Evolutionary conservation across 2,113 vertebrate species (phyloP), one percentile per base, ranked within the genome.

Genomic region (Ophthalmotilapia sp.): DNA sequence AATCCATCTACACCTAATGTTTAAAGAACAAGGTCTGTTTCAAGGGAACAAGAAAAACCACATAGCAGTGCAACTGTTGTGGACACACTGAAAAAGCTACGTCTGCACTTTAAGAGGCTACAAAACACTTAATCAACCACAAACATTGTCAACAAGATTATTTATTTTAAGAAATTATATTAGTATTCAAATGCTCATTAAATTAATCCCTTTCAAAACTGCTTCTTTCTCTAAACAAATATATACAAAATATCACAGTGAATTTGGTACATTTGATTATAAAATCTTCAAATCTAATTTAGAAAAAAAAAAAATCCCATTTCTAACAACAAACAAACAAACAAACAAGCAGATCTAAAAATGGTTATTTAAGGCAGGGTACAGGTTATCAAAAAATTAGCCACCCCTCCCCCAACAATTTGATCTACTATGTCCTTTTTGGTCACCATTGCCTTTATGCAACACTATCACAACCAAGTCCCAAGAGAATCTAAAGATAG

Each of bases 191-290:
- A 54, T 23, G 7, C 29, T 83, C 33, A 85, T 95, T 92, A 86
- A 93, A 89, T 92, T 83, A 83, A 38, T 62, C 82, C 65, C 33
- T 85, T 85, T 86, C 1, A 38, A 82, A 82, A 70, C 14, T 8
- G 11, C 36, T 14, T 31, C 31, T 29, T 58, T 33, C 15, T 80
- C 79, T 75, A 65, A 62, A 79, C 15, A 86, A 54, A 86, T 95
- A 94, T 94, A 81, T 94, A 95, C 94, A 95, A 31, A 68, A 90
- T 77, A 90, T 95, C 93, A 95, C 94, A 95, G 92, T 95, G 88
- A 92, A 90, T 87, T 87, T 91, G 88, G 85, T 93, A 80, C 65
- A 89, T 91, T 91, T 92, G 86, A 65, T 86, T 83, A 77, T 8
- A 49, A 79, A 10, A 62, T 65, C n/a, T 21, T 12, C 14, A 81